Percentiles rank a stretch among this genome's conserved stretches.
phyloP scores from a whole-genome alignment of 1,140 invertebrate species.

The Hermetia illucens region DNA sequence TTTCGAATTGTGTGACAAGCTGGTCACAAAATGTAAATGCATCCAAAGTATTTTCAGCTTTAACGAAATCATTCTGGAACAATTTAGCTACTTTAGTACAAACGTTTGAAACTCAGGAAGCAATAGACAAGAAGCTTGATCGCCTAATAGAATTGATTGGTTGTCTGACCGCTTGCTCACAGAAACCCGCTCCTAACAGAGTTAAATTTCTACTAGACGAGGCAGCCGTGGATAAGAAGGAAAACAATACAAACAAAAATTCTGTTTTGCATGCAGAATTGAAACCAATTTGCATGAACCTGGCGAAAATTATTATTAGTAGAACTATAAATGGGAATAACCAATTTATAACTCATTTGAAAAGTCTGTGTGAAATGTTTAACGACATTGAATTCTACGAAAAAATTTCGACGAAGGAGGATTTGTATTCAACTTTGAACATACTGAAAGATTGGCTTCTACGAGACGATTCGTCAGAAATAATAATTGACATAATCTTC shows the following conservation, averaged over 20 bases:
- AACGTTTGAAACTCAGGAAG: constrained; percentile 14
- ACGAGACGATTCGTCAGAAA: constrained; percentile 28
- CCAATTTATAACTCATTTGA: constrained; percentile 12
- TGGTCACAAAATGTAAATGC: constrained; percentile 36
- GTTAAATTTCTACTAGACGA: constrained; percentile 17
- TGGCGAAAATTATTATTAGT: too few relatives aligned
- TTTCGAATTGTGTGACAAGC: constrained; percentile 35
- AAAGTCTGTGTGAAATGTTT: constrained; percentile 18
- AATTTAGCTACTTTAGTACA: constrained; percentile 32
- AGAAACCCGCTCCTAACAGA: constrained; percentile 15
- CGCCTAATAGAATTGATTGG: constrained; percentile 18
- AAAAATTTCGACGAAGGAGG: constrained; percentile 13
- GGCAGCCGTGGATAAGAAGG: neutral
- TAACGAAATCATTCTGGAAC: constrained; percentile 38
- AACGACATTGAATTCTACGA: constrained; percentile 16
- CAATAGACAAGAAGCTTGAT: constrained; percentile 14
- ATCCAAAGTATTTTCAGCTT: constrained; percentile 26
- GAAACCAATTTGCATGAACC: too few relatives aligned
- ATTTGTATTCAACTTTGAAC: constrained; percentile 34
- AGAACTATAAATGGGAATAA: too few relatives aligned
- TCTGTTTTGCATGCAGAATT: too few relatives aligned
- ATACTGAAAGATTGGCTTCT: constrained; percentile 34
- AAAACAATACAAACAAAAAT: constrained; percentile 1
- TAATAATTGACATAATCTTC: constrained; percentile 42
- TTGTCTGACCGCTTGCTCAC: constrained; percentile 20